These are phyloP conservation scores for Bellardia bayeri DNA, from an alignment of 2,888 invertebrate species.

Conservation along the genomic window DNA sequence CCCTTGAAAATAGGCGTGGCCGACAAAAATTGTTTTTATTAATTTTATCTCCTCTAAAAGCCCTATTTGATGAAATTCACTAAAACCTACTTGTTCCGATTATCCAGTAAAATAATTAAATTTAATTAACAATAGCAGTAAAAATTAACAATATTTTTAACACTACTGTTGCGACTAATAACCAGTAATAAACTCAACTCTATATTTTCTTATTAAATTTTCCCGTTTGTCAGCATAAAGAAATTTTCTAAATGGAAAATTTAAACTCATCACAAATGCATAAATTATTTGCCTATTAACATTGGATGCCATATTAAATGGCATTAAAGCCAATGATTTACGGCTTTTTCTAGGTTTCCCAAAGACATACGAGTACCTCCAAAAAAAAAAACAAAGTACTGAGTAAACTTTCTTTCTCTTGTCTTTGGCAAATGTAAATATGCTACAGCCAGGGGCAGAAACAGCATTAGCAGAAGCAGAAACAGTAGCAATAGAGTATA, in stretches of 20 bases:
- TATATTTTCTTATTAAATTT: neutral
- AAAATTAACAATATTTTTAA: too few relatives aligned
- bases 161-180: too few relatives aligned
- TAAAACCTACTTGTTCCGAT: too few relatives aligned
- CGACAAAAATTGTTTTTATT: too few relatives aligned
- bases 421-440: neutral
- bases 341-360: neutral
- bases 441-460: neutral
- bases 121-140: too few relatives aligned
- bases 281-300: constrained; percentile 11
- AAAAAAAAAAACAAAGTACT: neutral
- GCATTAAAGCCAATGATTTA: neutral
- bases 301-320: constrained; percentile 14
- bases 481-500: neutral
- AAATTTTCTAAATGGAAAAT: neutral
- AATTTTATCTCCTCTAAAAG: too few relatives aligned
- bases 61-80: too few relatives aligned
- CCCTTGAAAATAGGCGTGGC: too few relatives aligned
- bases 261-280: constrained; percentile 1
- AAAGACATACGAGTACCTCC: neutral
- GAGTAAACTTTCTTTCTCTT: neutral
- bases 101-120: too few relatives aligned
- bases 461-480: too few relatives aligned
- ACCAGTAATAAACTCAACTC: too few relatives aligned
- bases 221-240: constrained; percentile 8